These are phyloP conservation scores for Ceratothoa steindachneri DNA, from an alignment of 2,888 invertebrate species.

Conservation along the genomic window DNA sequence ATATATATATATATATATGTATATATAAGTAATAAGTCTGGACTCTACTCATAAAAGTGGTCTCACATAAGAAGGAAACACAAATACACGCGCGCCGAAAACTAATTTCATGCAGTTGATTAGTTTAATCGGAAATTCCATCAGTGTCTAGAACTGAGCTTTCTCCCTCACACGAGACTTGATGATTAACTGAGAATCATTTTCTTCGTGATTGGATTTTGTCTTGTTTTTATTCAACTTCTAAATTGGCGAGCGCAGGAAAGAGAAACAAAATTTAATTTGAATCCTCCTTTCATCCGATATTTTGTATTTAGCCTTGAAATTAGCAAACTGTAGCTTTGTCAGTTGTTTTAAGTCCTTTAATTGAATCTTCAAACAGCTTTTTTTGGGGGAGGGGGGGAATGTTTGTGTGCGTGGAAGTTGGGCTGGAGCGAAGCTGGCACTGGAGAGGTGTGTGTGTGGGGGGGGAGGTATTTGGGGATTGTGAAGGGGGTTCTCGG, in stretches of 20 bases:
- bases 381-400: neutral
- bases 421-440: no score
- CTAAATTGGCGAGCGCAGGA: neutral
- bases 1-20: no score
- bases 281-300: neutral
- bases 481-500: no score
- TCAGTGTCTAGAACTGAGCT: neutral
- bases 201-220: slow-evolving; percentile 1
- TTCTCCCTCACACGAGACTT: neutral
- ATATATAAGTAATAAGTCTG: no score
- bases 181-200: slow-evolving; percentile 9
- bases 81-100: slow-evolving; percentile 3
- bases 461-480: no score
- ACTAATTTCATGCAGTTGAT: slow-evolving; percentile 13
- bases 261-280: slow-evolving; percentile 7
- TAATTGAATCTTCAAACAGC: neutral
- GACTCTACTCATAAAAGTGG: neutral
- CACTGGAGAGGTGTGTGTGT: no score
- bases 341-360: neutral
- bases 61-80: neutral
- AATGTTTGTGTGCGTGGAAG: neutral
- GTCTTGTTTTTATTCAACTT: slow-evolving; percentile 1
- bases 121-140: slow-evolving; percentile 8
- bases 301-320: neutral
- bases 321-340: neutral